Evolutionary conservation across 2,888 invertebrate species (phyloP), one percentile per base, ranked within the genome.

Genomic region (Thumatha senex): DNA sequence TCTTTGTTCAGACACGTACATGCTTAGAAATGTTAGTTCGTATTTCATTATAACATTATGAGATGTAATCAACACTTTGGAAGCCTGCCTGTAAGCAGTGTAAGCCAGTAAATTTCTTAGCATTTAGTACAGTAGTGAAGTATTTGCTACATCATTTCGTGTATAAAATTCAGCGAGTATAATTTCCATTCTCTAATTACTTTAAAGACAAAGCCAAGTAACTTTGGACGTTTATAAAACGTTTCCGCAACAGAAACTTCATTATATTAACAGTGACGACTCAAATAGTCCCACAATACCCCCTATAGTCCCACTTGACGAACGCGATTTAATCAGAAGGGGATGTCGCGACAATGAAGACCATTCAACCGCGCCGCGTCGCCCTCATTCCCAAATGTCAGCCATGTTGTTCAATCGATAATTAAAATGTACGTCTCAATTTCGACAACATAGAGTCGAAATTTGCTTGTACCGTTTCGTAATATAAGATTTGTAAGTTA

Each of bases 241-340:
- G 61, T 54, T 56, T 51, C 55, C 49, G 40, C 48, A 51, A 47
- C 45, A 44, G 56, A 42, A 52, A 47, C 36, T 60, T 60, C 60
- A 70, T 70, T 70, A 65, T 63, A 65, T 70, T 63, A 65, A 62
- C 47, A 53, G 51, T 56, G 58, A 58, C 61, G 48, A 61, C 54
- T 49, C 56, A 42, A 54, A 51, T 54, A 54, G 51, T 42, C 44
- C 40, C 61, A 68, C 65, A 56, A 58, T 45, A 36, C 38, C 30
- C 41, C 51, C 70, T 66, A 57, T 48, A 62, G 56, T 51, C 58
- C 49, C 47, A 65, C 61, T 66, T 61, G 49, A 65, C 61, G 58
- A 67, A 55, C 65, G 64, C 64, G 68, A 63, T 72, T 72, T 70
- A 72, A 72, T 72, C 70, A 69, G 65, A 66, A 54, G 57, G 66